Conservation (phyloP, 2,797 vertebrate genomes). For the Hyperoplus immaculatus region DNA sequence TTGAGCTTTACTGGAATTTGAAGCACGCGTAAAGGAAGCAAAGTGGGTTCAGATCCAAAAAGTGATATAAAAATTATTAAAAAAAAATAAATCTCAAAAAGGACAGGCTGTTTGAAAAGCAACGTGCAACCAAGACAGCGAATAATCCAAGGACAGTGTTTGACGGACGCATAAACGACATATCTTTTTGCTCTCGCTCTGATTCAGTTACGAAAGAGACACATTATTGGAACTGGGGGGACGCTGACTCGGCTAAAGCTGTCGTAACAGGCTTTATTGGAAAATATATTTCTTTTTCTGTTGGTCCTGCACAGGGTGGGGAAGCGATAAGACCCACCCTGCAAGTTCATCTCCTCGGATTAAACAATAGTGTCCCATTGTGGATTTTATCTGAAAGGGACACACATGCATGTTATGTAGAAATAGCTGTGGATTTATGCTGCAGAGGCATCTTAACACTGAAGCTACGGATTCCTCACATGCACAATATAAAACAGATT, state of each 20-base stretch:
- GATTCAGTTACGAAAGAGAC: constrained; percentile 45
- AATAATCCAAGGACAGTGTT: constrained; percentile 45
- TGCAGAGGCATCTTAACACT: constrained; percentile 61
- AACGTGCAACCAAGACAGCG: constrained; percentile 11
- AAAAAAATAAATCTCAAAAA: constrained; percentile 11
- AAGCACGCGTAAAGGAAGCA: constrained; percentile 40
- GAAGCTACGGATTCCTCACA: constrained; percentile 44
- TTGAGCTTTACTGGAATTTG: constrained; percentile 50
- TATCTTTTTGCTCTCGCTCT: constrained; percentile 23
- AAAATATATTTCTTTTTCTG: constrained; percentile 29
- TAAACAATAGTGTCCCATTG: constrained; percentile 35
- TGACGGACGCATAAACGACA: constrained; percentile 26
- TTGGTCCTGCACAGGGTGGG: constrained; percentile 47
- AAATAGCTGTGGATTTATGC: constrained; percentile 51
- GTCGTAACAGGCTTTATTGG: constrained; percentile 38
- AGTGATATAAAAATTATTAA: background rate
- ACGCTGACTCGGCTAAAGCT: constrained; percentile 67
- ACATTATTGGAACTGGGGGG: constrained; percentile 41
- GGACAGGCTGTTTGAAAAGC: constrained; percentile 43
- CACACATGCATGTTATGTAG: constrained; percentile 35
- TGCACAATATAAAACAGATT: constrained; percentile 70
- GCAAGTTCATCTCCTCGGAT: constrained; percentile 62
- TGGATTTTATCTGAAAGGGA: constrained; percentile 39
- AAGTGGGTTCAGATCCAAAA: constrained; percentile 43
- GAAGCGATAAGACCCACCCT: constrained; percentile 71